Evolutionary conservation across 2,113 vertebrate genomes (phyloP), one percentile per base, ranked within the genome.

Genomic region (Gallinago undulata): DNA sequence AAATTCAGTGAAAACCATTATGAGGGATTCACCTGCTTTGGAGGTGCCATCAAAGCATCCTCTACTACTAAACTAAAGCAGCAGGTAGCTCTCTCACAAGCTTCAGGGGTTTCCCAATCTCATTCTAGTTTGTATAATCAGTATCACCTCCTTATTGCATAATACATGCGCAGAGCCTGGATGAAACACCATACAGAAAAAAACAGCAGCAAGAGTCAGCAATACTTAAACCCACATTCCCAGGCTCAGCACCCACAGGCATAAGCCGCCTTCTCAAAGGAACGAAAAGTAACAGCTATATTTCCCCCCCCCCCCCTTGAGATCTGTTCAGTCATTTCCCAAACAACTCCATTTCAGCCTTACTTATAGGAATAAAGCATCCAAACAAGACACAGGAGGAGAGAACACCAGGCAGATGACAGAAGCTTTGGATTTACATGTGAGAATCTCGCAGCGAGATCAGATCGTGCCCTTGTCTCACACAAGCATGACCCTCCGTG

Each of bases 401-500:
- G 27, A 33, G 43, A 64, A 30, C 10, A 15, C 4, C 13, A 31
- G 33, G 30, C 6, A 56, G 76, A 18, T 3, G 50, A 39, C 30
- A 51, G 16, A 41, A 56, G 30, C 53, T 14, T 19, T 15, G 31
- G 27, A 69, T 39, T 73, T 25, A 5, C 30, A 15, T 0, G 4
- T 13, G n/a, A 31, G 24, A 27, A 64, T n/a, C 48, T 30, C 18
- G 10, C 28, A 13, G 33, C 30, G 22, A 41, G 39, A 56, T 0
- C 11, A 14, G 25, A 50, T 6, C 2, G 30, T 5, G 13, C 30
- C 50, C 50, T 77, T 12, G 8, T 10, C 41, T 28, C n/a, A n/a
- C n/a, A n/a, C n/a, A 55, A 43, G 41, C 7, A 19, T 12, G 33
- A 9, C 3, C 56, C 21, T 1, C 5, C 30, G 10, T 2, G 11